Evolutionary conservation across 2,888 invertebrate genomes (phyloP).

Genomic region (Synanthedon andrenaeformis): DNA sequence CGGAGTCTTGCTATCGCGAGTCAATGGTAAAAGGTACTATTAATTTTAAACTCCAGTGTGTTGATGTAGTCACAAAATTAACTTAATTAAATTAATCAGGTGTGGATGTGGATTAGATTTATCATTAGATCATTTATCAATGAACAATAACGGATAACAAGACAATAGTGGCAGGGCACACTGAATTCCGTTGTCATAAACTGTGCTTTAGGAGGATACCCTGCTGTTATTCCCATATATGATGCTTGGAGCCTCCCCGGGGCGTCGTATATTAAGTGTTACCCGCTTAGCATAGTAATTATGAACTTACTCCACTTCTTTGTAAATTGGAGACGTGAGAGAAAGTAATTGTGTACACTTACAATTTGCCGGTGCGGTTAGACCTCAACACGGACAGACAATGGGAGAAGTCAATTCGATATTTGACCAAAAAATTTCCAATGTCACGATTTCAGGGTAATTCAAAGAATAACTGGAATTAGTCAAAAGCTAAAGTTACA

Average conservation of each 20-base stretch:
- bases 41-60: no score
- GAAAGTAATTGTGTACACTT: background rate
- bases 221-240: background rate
- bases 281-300: conserved; percentile 29
- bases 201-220: background rate
- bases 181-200: no score
- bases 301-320: conserved; percentile 8
- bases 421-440: background rate
- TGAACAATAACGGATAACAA: no score
- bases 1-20: no score
- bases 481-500: no score
- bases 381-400: background rate
- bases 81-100: no score
- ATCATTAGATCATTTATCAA: no score
- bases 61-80: no score
- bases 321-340: background rate
- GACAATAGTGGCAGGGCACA: no score
- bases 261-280: background rate
- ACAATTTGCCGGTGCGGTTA: background rate
- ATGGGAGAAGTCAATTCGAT: background rate
- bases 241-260: background rate
- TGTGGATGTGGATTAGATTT: no score
- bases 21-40: no score
- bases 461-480: no score
- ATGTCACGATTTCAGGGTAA: background rate